Base-by-base conservation (phyloP, 2,888 invertebrate species). In the Anorthoa munda region DNA sequence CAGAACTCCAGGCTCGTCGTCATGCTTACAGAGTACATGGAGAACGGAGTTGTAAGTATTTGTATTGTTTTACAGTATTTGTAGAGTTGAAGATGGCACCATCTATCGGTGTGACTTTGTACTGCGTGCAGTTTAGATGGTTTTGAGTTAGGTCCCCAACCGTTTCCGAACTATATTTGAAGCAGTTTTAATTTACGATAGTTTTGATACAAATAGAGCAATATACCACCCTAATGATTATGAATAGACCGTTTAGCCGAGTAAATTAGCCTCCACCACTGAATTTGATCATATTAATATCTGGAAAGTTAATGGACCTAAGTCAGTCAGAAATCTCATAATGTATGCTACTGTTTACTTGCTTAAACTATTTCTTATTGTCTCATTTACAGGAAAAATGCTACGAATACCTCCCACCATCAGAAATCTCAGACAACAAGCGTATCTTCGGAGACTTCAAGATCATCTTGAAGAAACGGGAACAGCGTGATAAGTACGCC, bases 401-500 rank as follows among this genome's bases (percentile, higher is more conserved):
- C 94, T 98, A 98, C 65, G 98, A 99, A 91, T 99, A 99, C 92
- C 97, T 99, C 55, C 99, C 99, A 31, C 98, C 99, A 15, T 98
- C 98, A 2, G 98, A 99, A 90, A 98, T 99, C n/a, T 97, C 98
- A 4, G 99, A 99, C 93, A 98, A 98, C 93, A 98, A 98, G 91
- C 97, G 98, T 61, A 97, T 98, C 50, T 99, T 98, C 90, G 99
- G 99, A 2, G 98, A 99, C 90, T 99, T 97, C 93, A 98, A 98
- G 93, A 97, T 99, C 13, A 98, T 98, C 5, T 95, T 99, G 66
- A 98, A 98, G 95, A 98, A 98, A 90, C 97, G 99, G 15, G 99
- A 99, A 91, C 98, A 98, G 81, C 98, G 98, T 88, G 98, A 99
- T 90, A 98, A 99, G 93, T 99, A 99, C 92, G 98, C 99, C 64